A percentile compares a stretch with the other conserved stretches of the same genome.
Evolutionary conservation across 2,797 vertebrate species (phyloP).

Genomic region (Spea hammondii): DNA sequence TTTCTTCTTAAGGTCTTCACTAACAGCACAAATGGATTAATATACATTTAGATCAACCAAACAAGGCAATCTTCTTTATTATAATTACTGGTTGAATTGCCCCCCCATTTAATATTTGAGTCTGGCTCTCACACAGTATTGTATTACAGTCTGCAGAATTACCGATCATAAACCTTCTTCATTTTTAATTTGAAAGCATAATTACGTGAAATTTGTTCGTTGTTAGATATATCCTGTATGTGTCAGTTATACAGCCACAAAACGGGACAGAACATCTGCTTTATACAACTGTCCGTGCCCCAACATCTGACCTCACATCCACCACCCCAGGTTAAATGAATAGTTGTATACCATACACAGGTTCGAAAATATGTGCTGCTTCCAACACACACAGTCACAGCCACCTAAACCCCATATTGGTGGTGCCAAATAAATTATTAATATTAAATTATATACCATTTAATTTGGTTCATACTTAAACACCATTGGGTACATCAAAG

Average conservation of each 20-base stretch:
- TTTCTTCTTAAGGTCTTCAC: too few species aligned
- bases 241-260: slow-evolving; percentile 23
- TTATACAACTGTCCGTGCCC: background rate
- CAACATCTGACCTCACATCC: slow-evolving; percentile 1
- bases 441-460: too few species aligned
- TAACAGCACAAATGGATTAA: slow-evolving; percentile 15
- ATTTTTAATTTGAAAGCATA: slow-evolving; percentile 47
- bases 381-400: too few species aligned
- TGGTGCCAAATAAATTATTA: too few species aligned
- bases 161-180: slow-evolving; percentile 39
- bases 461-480: too few species aligned
- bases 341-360: background rate
- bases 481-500: too few species aligned
- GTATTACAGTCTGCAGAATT: slow-evolving; percentile 44
- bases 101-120: slow-evolving; percentile 44
- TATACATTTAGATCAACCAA: slow-evolving; percentile 1
- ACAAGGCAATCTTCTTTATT: slow-evolving; percentile 19
- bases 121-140: slow-evolving; percentile 48
- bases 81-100: background rate
- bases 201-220: slow-evolving; percentile 41
- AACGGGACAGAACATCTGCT: slow-evolving; percentile 26
- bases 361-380: background rate
- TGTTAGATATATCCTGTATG: slow-evolving; percentile 45
- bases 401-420: too few species aligned
- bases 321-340: background rate